A percentile compares a stretch with the other conserved stretches of the same genome.
Evolutionary conservation across 2,113 vertebrate genomes (phyloP).

Genomic region (Heteronetta atricapilla): DNA sequence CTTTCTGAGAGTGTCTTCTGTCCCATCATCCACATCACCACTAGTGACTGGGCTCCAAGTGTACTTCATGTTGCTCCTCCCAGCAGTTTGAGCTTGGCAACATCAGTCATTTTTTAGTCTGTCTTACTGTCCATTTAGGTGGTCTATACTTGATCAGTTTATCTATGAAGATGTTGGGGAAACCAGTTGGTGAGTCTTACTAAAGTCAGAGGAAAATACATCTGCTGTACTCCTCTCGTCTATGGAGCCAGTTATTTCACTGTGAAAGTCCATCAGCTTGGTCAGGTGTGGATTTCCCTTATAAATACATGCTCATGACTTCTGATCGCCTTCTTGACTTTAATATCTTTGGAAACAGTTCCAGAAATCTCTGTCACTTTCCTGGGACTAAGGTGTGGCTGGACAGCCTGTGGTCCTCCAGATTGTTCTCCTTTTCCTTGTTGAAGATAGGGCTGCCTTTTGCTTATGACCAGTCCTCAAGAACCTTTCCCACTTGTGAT

Average conservation of each 20-base stretch:
- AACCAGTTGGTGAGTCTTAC: background rate
- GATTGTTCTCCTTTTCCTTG: background rate
- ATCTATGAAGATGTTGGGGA: background rate
- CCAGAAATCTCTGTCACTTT: background rate
- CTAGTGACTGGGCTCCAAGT: background rate
- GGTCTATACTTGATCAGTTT: background rate
- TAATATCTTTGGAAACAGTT: background rate
- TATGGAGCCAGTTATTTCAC: background rate
- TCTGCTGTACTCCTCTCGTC: fast-evolving
- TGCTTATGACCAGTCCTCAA: background rate
- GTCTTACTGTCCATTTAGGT: background rate
- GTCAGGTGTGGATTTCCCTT: background rate
- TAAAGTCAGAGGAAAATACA: background rate
- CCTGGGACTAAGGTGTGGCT: background rate
- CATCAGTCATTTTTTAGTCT: background rate
- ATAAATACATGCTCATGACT: background rate
- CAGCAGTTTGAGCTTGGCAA: background rate
- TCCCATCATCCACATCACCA: background rate
- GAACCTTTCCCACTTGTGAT: background rate
- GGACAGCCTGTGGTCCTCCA: background rate
- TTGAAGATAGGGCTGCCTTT: background rate
- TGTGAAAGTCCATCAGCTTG: background rate
- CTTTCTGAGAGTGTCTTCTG: background rate
- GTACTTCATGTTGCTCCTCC: background rate
- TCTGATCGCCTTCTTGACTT: background rate